Conservation (phyloP, 2,797 vertebrate genomes). For the Fundulus diaphanus region DNA sequence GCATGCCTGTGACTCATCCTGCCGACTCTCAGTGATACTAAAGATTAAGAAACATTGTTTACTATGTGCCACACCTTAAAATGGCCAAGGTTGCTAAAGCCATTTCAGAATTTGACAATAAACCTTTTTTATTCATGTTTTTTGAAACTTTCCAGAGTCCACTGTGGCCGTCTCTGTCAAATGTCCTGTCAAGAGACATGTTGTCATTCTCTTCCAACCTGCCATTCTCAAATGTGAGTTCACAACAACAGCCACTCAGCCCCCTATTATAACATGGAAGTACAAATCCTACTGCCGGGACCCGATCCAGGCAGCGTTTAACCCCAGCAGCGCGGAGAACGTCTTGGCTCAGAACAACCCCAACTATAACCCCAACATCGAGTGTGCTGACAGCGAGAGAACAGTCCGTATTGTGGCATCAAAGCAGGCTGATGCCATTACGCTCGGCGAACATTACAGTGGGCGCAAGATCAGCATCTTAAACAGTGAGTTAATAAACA, state of each 20-base stretch:
- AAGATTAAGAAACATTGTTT: slow-evolving; percentile 31
- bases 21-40: slow-evolving; percentile 39
- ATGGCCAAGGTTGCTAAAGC: slow-evolving; percentile 2
- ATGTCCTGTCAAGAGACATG: slow-evolving; percentile 80
- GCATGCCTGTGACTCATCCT: slow-evolving; percentile 45
- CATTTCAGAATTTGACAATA: not conserved
- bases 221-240: slow-evolving; percentile 86
- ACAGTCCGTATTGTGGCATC: slow-evolving; percentile 87
- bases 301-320: slow-evolving; percentile 87
- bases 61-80: slow-evolving; percentile 12
- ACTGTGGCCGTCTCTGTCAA: slow-evolving; percentile 79
- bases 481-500: slow-evolving; percentile 68
- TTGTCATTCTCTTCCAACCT: slow-evolving; percentile 90
- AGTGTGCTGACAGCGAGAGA: slow-evolving; percentile 85
- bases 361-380: slow-evolving; percentile 89
- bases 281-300: slow-evolving; percentile 91
- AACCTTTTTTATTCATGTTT: not conserved
- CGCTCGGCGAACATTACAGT: slow-evolving; percentile 82
- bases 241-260: slow-evolving; percentile 58
- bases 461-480: slow-evolving; percentile 87
- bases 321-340: slow-evolving; percentile 82
- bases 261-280: slow-evolving; percentile 85
- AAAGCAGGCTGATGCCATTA: slow-evolving; percentile 82
- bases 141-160: slow-evolving; percentile 65
- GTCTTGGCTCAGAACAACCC: slow-evolving; percentile 83